Evolutionary conservation across 37 sponge, comb jelly and placozoan species (phyloP), one percentile per base, ranked within the genome.

Genomic region (Cladorhizidae sp.): DNA sequence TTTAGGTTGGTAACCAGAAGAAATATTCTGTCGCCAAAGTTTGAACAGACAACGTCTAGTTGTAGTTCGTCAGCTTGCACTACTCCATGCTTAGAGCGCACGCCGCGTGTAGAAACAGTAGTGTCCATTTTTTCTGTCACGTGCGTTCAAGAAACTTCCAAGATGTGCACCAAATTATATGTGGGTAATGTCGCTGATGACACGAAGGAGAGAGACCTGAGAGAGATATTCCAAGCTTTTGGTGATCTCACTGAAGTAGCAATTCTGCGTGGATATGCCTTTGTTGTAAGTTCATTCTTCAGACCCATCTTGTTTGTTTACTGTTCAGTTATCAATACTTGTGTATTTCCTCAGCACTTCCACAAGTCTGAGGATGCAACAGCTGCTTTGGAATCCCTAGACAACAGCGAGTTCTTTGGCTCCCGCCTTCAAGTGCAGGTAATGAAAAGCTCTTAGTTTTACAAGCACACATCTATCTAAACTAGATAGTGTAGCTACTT

Each of bases 161-260:
- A 21, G 28, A 78, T 67, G 79, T 31, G 50, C n/a, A 79, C 83
- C 18, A 91, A 91, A 70, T 64, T 91, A 0, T 91, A 85, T 35
- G 91, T 91, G 9, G 91, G 91, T n/a, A 91, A 91, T 73, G n/a
- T 91, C 1, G 67, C 91, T 23, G 72, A 77, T 3, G 62, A 41
- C 28, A 70, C 64, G 21, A 82, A 78, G n/a, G 87, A 86, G 40
- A 86, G 73, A 40, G 69, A 83, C n/a, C 70, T 91, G 21, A 45
- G 80, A 22, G 87, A 91, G 20, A 52, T 91, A 40, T 91, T 91
- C 52, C 75, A 75, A 26, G 59, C 87, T 36, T 91, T 91, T 49
- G 91, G 91, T 38, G 69, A 67, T 9, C 72, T 91, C 1, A 79
- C 77, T 17, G 91, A 91, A 69, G 83, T 86, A 31, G 79, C 84